Evolutionary conservation across 1,140 invertebrate species (phyloP).

Genomic region (Maniola jurtina): DNA sequence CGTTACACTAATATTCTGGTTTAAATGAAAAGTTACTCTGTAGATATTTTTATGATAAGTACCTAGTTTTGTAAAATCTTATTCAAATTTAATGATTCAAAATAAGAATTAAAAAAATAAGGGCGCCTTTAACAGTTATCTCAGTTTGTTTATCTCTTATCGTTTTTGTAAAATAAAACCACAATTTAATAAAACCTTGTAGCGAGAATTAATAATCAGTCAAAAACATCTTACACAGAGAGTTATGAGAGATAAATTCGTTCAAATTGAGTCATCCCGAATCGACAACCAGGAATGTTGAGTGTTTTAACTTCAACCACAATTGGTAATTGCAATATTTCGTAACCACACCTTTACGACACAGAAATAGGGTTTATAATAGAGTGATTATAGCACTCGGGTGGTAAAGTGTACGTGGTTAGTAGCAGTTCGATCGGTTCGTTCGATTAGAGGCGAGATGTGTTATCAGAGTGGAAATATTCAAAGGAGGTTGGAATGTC

Average conservation of each 20-base stretch:
- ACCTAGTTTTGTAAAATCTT: too few relatives aligned
- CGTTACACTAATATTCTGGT: too few relatives aligned
- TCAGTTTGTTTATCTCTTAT: too few relatives aligned
- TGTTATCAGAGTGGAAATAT: constrained; percentile 57
- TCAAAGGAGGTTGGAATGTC: constrained; percentile 58
- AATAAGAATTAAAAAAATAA: too few relatives aligned
- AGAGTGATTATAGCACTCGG: constrained; percentile 9
- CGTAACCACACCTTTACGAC: constrained; percentile 21
- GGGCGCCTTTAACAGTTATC: too few relatives aligned
- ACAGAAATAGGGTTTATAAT: constrained; percentile 34
- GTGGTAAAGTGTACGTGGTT: constrained; percentile 28
- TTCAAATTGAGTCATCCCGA: constrained; percentile 60
- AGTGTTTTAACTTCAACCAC: constrained; percentile 31
- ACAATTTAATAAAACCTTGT: constrained; percentile 12
- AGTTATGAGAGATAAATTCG: constrained; percentile 53
- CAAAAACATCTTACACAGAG: constrained; percentile 42
- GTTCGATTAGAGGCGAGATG: constrained; percentile 58
- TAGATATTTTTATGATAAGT: too few relatives aligned
- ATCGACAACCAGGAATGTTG: constrained; percentile 56
- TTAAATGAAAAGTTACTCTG: too few relatives aligned
- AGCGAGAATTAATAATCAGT: constrained; percentile 31
- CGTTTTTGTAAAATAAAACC: constrained; percentile 2
- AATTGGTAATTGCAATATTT: neutral
- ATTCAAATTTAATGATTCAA: too few relatives aligned
- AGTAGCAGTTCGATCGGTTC: constrained; percentile 40